Evolutionary conservation across 2,888 invertebrate genomes (phyloP), one percentile per base, ranked within the genome.

Genomic region (Drosophila kambysellisi): DNA sequence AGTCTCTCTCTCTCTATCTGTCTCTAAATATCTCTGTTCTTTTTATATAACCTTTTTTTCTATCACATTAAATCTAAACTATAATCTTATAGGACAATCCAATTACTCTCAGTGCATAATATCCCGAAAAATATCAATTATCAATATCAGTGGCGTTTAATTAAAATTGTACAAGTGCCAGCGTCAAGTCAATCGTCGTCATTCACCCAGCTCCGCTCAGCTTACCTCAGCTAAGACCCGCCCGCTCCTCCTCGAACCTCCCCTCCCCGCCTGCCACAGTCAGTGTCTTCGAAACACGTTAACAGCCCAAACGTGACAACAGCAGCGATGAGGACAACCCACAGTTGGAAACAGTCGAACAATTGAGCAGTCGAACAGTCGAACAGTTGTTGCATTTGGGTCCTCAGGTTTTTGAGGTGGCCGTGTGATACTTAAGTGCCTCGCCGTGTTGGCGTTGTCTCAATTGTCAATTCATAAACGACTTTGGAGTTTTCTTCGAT

Each of bases 281-380:
- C 74, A 52, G 52, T 60, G 72, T 67, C 81, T 68, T 33, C 59
- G 76, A 87, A 87, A 90, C 88, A 89, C 91, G 83, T 92, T 92
- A 92, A 92, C 91, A 92, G 90, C 87, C 73, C 78, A 87, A 92
- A 92, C 93, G 93, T 92, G 93, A 92, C 92, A 87, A 75, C 83
- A 54, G 79, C 70, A 63, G 53, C 73, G 68, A 30, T 68, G 69
- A 69, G 78, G 71, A 78, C 74, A 54, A 64, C 63, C 81, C 78
- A 67, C 74, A 76, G 81, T 64, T 57, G 65, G 43, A 43, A 4
- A 53, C n/a, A 25, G 32, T 33, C n/a, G 35, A 48, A 50, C 50
- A 25, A 37, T 65, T 33, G 58, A 25, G 17, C 29, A 50, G 50
- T 50, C 9, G 50, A 39, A 46, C 37, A 48, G 63, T 62, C 32